Percentiles rank a stretch among this genome's conserved stretches.
These are phyloP conservation scores for Crenichthys baileyi DNA, from an alignment of 2,797 vertebrate species.

Conservation along the genomic window DNA sequence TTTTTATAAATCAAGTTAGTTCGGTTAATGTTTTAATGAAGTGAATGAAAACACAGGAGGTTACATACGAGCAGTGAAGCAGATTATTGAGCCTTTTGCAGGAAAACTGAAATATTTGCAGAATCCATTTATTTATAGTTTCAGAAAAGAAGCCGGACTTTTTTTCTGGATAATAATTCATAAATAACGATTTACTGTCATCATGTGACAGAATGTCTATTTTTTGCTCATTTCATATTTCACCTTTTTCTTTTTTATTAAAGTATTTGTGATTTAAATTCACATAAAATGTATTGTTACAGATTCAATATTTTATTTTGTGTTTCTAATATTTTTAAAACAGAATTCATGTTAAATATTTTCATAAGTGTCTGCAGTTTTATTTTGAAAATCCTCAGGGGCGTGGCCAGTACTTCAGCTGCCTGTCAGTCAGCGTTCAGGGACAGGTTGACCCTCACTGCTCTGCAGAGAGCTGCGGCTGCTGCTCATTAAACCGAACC, in stretches of 20 bases:
- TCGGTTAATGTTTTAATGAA: no score
- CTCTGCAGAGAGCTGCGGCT: background rate
- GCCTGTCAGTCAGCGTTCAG: constrained; percentile 27
- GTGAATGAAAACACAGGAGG: no score
- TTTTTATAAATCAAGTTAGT: background rate
- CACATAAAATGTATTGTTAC: background rate
- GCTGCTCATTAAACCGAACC: background rate
- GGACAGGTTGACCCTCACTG: background rate
- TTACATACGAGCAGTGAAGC: background rate
- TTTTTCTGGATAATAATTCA: background rate
- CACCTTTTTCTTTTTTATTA: background rate
- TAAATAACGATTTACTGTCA: background rate
- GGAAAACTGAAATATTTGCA: background rate
- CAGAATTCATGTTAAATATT: background rate
- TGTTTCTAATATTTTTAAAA: background rate
- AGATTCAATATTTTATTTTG: background rate
- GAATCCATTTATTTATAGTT: background rate
- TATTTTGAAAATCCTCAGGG: constrained; percentile 6
- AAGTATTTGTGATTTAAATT: background rate
- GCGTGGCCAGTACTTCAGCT: background rate
- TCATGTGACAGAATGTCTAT: background rate
- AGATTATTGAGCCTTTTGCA: background rate
- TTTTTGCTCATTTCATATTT: background rate
- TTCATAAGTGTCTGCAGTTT: background rate
- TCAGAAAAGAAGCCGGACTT: background rate